Percentiles rank a stretch among this genome's conserved stretches.
Evolutionary conservation across 2,888 invertebrate species (phyloP).

Genomic region (Meteorus cinctellus): DNA sequence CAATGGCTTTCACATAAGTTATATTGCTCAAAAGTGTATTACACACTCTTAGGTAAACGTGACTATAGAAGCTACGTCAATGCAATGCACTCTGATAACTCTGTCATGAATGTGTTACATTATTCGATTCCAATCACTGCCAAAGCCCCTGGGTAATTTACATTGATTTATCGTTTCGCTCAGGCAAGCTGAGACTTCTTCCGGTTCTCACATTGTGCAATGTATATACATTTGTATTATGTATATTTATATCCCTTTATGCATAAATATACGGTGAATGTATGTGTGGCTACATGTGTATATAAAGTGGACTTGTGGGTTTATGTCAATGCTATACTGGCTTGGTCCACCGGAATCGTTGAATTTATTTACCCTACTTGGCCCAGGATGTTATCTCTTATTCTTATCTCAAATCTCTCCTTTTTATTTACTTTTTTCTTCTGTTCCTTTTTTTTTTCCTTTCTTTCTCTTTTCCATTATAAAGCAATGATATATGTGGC

Average conservation of each 20-base stretch:
- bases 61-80: neutral
- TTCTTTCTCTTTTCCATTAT: neutral
- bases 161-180: conserved; percentile 51
- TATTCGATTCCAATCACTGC: conserved; percentile 52
- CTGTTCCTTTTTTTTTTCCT: neutral
- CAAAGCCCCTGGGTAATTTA: conserved; percentile 49
- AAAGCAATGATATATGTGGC: conserved; percentile 12
- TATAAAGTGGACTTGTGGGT: conserved; percentile 4
- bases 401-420: neutral
- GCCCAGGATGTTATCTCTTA: conserved; percentile 15
- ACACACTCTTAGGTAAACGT: neutral
- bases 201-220: neutral
- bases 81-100: conserved; percentile 38
- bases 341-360: conserved; percentile 22
- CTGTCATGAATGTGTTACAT: conserved; percentile 48
- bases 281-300: neutral
- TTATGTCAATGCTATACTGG: conserved; percentile 11
- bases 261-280: neutral
- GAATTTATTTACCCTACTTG: conserved; percentile 29
- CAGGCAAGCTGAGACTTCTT: neutral
- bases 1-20: conserved; percentile 32
- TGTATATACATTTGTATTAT: neutral
- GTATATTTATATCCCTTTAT: too few relatives aligned
- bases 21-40: conserved; percentile 10
- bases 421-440: conserved; percentile 4